These are phyloP conservation scores for Brachypalpus laphriformis DNA, from an alignment of 2,888 invertebrate species.

Conservation along the genomic window DNA sequence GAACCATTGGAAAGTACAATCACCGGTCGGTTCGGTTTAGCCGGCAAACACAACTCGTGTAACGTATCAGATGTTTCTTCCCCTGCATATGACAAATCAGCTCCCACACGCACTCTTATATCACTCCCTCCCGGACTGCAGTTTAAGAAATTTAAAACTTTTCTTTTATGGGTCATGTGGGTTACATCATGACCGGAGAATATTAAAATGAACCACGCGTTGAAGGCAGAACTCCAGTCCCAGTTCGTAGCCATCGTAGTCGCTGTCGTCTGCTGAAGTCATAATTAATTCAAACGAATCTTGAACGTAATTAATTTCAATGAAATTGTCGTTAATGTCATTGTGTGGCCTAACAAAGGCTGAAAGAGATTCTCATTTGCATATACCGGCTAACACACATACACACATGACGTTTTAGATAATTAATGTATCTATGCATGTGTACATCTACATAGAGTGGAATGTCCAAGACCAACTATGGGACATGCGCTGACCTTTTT, in stretches of 20 bases:
- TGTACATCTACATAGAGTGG: background rate
- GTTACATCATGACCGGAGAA: constrained; percentile 50
- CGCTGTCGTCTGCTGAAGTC: constrained; percentile 12
- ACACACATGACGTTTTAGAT: constrained; percentile 13
- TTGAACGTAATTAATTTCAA: constrained; percentile 67
- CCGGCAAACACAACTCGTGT: background rate
- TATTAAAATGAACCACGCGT: constrained; percentile 47
- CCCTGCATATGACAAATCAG: background rate
- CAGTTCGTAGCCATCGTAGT: constrained; percentile 1
- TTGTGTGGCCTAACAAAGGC: constrained; percentile 34
- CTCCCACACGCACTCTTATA: constrained; percentile 21
- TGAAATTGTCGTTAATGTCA: constrained; percentile 64
- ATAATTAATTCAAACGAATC: constrained; percentile 58
- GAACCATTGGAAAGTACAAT: background rate
- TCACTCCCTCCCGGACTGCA: constrained; percentile 1
- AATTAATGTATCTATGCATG: background rate
- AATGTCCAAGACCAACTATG: constrained; percentile 3
- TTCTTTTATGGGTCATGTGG: constrained; percentile 53
- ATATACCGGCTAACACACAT: constrained; percentile 11
- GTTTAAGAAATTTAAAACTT: background rate
- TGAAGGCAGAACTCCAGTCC: background rate
- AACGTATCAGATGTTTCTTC: background rate
- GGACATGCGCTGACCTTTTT: constrained; percentile 36
- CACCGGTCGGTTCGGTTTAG: constrained; percentile 28
- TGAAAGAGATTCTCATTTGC: constrained; percentile 38